Evolutionary conservation across 2,888 invertebrate genomes (phyloP), one percentile per base, ranked within the genome.

Genomic region (Achlya flavicornis): DNA sequence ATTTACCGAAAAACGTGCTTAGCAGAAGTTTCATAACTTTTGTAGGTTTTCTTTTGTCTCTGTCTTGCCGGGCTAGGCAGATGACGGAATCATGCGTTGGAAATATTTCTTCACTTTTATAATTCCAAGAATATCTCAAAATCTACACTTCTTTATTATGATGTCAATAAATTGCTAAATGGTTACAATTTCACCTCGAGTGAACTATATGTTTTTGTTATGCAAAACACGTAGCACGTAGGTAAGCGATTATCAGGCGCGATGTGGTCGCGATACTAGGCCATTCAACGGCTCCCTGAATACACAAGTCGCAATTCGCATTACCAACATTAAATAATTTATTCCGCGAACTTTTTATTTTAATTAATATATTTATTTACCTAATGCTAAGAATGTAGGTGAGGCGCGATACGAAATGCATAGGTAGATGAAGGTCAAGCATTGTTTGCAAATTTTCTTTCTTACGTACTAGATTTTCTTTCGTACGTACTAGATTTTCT

Each of bases 201-300:
- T 67, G 76, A 76, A 80, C 77, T 72, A 75, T 71, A 70, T 72
- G 66, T 76, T 70, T 74, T 84, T 85, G 83, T 81, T 78, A 87
- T 84, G 79, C 83, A 73, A 78, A 80, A 70, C 74, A 75, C 64
- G 66, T 65, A 53, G 53, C 74, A 74, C 64, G 66, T 65, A 53
- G 53, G 64, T 41, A 57, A 53, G 58, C 66, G 79, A 83, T 80
- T 64, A 72, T 67, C 68, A 69, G 26, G 26, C 26, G 26, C 26
- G 26, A 26, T 26, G 26, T 26, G 26, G 26, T 68, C 57, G 43
- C 48, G 76, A 78, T 77, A 76, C 61, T 64, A 66, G 66, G 66
- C 64, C 65, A 66, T 66, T 68, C 63, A 68, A 66, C n/a, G 16
- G 6, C 16, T 65, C 26, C 26, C 26, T 26, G 26, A 26, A 26